These are phyloP conservation scores for Siphamia tubifer DNA, from an alignment of 2,113 vertebrate genomes.

Conservation along the genomic window DNA sequence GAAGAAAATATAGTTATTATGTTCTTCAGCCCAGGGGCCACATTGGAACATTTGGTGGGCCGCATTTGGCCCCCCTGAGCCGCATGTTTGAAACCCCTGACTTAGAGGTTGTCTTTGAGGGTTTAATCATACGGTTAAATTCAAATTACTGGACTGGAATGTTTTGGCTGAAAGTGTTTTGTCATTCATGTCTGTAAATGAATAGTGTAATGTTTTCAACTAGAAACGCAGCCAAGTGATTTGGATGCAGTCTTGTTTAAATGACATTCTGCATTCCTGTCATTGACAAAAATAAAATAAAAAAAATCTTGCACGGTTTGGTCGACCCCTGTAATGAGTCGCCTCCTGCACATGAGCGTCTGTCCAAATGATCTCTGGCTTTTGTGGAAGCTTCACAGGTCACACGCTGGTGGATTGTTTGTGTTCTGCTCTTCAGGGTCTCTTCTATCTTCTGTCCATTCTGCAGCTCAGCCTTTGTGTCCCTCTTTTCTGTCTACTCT, in stretches of 20 bases:
- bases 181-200: not conserved
- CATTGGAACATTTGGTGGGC: too few relatives aligned
- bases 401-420: not conserved
- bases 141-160: not conserved
- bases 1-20: too few relatives aligned
- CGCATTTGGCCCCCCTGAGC: too few relatives aligned
- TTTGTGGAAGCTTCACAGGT: not conserved
- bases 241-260: not conserved
- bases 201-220: not conserved
- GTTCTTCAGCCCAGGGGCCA: too few relatives aligned
- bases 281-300: too few relatives aligned
- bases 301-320: not conserved
- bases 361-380: not conserved
- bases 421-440: slow-evolving; percentile 9
- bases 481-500: not conserved
- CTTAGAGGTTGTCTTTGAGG: too few relatives aligned
- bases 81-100: too few relatives aligned
- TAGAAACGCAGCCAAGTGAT: not conserved
- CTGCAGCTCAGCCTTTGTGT: slow-evolving; percentile 1
- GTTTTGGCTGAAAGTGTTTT: not conserved
- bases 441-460: not conserved
- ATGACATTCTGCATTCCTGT: not conserved
- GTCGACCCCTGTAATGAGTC: not conserved
- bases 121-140: not conserved
- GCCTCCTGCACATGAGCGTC: not conserved